Base-by-base conservation (phyloP, 1,140 invertebrate species). In the Drosophila pectinifera region DNA sequence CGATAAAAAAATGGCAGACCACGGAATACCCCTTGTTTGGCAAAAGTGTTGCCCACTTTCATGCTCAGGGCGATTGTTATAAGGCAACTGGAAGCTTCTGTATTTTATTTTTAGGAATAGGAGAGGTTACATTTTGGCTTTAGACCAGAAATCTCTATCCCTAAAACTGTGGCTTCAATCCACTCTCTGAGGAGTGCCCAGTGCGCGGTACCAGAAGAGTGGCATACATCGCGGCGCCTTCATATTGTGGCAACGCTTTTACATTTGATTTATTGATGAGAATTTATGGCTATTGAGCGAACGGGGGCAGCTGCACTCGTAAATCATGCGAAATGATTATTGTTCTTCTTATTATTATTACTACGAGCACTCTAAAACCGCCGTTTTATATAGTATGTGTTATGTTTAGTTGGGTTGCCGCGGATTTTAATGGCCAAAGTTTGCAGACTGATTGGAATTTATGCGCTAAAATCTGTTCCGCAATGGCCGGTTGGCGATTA, bases 191-290 rank as follows among this genome's bases (percentile, higher is more conserved):
- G 7, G 13, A 10, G 2, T 18, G 5, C 16, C 13, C 13, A 10
- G 28, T 13, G 13, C 13, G 28, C 1, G 48, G 48, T 34, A 51
- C 1, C 28, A 34, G 34, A 46, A 77, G 38, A 24, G 57, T 36
- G 41, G 65, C 56, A 62, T 42, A 49, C 61, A 39, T 56, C 26
- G 56, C 58, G 48, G 69, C 20, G 51, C 61, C 57, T 64, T 28
- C 39, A 68, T 53, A 48, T 61, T 22, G 49, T 4, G 51, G 42
- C 63, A 55, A 61, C 80, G 67, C 53, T 36, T 53, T 53, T 51
- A 65, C 65, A 83, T 89, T 83, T 88, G 84, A 89, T 89, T 89
- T 89, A 89, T 89, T 89, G 69, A 84, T 80, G 73, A 57, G 42
- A 89, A 89, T 89, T 90, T 80, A 80, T 89, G 73, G 77, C 57